Percentiles rank a stretch among this genome's conserved stretches.
These are phyloP conservation scores for Sceloporus tristichus DNA, from an alignment of 2,113 vertebrate species.

Conservation along the genomic window DNA sequence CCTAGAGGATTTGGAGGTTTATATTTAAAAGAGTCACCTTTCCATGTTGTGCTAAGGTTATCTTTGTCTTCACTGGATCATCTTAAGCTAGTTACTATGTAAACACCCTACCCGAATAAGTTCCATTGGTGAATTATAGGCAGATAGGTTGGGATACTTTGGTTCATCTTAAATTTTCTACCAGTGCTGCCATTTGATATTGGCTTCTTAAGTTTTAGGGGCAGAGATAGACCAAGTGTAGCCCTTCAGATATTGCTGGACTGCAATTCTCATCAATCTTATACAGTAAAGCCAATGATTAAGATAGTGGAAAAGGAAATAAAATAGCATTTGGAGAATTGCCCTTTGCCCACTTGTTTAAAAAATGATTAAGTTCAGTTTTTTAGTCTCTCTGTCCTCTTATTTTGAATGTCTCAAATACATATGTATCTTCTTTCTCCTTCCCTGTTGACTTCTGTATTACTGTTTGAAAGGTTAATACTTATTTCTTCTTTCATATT, in stretches of 20 bases:
- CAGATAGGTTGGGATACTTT: not conserved
- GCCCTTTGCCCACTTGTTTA: no score
- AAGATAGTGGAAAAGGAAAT: no score
- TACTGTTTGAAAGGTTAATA: conserved; percentile 12
- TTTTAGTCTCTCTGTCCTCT: not conserved
- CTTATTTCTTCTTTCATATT: not conserved
- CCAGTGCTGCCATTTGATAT: not conserved
- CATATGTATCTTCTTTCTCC: not conserved
- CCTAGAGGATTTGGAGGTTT: not conserved
- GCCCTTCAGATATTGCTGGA: no score
- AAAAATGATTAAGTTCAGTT: not conserved
- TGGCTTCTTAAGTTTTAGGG: not conserved
- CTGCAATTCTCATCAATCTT: no score
- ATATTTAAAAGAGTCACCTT: not conserved
- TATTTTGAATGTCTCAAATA: not conserved
- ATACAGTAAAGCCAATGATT: no score
- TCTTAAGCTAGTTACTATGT: not conserved
- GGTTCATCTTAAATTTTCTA: not conserved
- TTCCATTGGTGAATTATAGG: not conserved
- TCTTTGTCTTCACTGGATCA: not conserved
- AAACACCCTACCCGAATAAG: not conserved
- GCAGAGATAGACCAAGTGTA: not conserved
- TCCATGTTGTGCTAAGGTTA: not conserved
- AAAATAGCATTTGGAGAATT: no score
- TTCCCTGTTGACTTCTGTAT: not conserved